Base-by-base conservation (phyloP, 2,888 invertebrate species). In the Isoperla grammatica region DNA sequence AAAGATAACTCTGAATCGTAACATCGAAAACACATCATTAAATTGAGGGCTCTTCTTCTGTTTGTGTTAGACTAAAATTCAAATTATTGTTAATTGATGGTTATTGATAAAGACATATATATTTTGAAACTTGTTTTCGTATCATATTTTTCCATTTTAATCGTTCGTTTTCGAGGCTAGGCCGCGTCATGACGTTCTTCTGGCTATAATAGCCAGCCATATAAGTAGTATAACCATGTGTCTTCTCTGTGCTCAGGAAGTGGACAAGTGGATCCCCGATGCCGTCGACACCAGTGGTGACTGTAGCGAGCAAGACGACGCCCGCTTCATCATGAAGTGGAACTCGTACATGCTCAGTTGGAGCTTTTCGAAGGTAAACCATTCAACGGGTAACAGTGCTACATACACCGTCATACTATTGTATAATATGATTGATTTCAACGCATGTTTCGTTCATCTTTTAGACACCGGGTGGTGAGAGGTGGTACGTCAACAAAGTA, bases 401-500 rank as follows among this genome's bases (percentile, higher is more conserved):
- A 45, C 13, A 9, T 6, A 45, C 6, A 8, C 3, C 11, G 54
- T 40, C n/a, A 6, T 40, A 37, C 37, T 40, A 15, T 40, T 13
- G 40, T 40, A 40, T 40, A 40, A 4, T 40, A 4, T 12, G 37
- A 37, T 37, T 37, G 12, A 11, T 37, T 6, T 9, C 8, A 6
- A 37, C 37, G 8, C 8, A 37, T 37, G 12, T 11, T 37, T 37
- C 8, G 8, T n/a, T 42, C 29, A 42, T 6, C 12, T 62, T 53
- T 11, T 50, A 91, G 90, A 90, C 91, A 1, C 89, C 90, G 22
- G 91, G 92, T 3, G 91, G 91, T 5, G 92, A 93, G 70, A 81
- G 89, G 66, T 95, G 94, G 94, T 93, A 90, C 71, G 86, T 90
- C 1, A 86, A 86, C 66, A 84, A 82, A 67, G 81, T 94, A 64